Percentiles rank a stretch among this genome's conserved stretches.
These are phyloP conservation scores for Chymomyza procnemis DNA, from an alignment of 2,888 invertebrate species.

Conservation along the genomic window DNA sequence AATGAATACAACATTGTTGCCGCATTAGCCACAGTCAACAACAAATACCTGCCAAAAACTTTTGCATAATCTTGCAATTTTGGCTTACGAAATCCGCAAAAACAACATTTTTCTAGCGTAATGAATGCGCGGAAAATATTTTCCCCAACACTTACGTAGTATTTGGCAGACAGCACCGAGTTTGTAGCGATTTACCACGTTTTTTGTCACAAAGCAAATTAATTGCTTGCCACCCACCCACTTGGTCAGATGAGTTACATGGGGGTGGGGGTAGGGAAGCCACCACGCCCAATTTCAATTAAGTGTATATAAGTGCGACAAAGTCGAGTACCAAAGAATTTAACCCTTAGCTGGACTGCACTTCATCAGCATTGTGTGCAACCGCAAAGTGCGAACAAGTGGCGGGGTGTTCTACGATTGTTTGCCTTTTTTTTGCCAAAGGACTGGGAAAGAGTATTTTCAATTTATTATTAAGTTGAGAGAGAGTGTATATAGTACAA, in stretches of 20 bases:
- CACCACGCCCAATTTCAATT: conserved; percentile 60
- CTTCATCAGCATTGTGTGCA: conserved; percentile 55
- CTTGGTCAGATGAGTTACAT: too few relatives aligned
- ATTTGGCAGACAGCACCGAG: conserved; percentile 2
- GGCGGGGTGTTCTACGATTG: neutral
- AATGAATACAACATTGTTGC: conserved; percentile 49
- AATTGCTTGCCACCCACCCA: conserved; percentile 44
- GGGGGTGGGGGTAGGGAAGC: neutral
- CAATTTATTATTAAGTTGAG: neutral
- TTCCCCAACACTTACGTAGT: conserved; percentile 1
- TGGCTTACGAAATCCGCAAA: neutral
- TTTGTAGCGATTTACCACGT: conserved; percentile 51
- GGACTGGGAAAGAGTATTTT: neutral
- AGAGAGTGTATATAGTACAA: too few relatives aligned
- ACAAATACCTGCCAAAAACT: conserved; percentile 36
- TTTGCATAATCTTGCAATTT: conserved; percentile 29
- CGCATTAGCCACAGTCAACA: conserved; percentile 4
- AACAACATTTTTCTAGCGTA: conserved; percentile 4
- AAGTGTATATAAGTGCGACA: conserved; percentile 40
- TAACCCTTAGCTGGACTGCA: neutral
- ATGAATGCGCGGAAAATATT: conserved; percentile 32
- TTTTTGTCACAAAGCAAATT: conserved; percentile 70
- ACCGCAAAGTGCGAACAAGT: conserved; percentile 56
- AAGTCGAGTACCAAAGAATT: neutral
- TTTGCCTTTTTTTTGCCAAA: neutral